Conservation (phyloP, 2,888 invertebrate species). For the Metellina segmentata region DNA sequence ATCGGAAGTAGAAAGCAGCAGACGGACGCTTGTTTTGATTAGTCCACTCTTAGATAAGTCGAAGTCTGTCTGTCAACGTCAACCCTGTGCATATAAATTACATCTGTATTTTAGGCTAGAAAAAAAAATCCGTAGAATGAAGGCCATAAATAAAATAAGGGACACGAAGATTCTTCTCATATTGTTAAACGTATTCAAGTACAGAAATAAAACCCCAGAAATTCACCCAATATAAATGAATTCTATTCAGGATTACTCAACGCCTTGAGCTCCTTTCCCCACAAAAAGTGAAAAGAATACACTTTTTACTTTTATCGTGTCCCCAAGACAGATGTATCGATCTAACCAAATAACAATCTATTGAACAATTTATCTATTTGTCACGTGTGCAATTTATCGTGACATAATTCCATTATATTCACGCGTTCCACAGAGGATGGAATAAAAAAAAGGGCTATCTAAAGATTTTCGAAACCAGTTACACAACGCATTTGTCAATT, state of each 20-base stretch:
- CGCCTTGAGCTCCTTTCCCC: not conserved
- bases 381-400: not conserved
- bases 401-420: not conserved
- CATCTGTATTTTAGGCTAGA: too few species aligned
- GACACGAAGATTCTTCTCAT: not conserved
- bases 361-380: constrained; percentile 6
- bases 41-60: too few species aligned
- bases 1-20: too few species aligned
- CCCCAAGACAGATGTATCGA: not conserved
- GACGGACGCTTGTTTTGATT: too few species aligned
- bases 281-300: not conserved
- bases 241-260: not conserved
- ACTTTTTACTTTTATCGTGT: not conserved
- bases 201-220: not conserved
- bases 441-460: not conserved
- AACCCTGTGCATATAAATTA: too few species aligned
- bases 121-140: too few species aligned
- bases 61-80: too few species aligned
- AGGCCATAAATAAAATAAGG: not conserved
- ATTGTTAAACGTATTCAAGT: not conserved
- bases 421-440: not conserved
- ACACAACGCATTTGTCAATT: constrained; percentile 7
- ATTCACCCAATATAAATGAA: not conserved
- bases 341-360: not conserved
- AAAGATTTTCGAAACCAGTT: constrained; percentile 22